Evolutionary conservation across 2,888 invertebrate species (phyloP).

Genomic region (Archips crataeganus): DNA sequence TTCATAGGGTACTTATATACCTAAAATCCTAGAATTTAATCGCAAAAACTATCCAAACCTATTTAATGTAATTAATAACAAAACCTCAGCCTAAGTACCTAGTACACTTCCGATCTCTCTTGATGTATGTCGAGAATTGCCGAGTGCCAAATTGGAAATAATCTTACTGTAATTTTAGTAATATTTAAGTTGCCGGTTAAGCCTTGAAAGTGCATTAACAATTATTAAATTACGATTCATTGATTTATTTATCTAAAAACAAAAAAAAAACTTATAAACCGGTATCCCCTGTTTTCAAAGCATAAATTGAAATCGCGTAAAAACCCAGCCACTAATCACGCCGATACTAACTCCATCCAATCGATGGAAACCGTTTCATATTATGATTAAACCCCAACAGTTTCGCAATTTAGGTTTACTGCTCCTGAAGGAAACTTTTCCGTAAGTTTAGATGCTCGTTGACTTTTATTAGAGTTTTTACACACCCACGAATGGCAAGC

Average conservation of each 20-base stretch:
- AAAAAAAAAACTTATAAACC: background rate
- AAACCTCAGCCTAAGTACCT: too few species aligned
- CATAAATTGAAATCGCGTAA: background rate
- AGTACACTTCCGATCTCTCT: too few species aligned
- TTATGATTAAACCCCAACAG: constrained; percentile 56
- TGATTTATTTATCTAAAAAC: background rate
- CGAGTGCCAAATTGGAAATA: too few species aligned
- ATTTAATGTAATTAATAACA: too few species aligned
- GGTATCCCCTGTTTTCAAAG: background rate
- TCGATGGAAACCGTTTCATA: constrained; percentile 51
- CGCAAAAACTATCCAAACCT: too few species aligned
- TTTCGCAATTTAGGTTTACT: constrained; percentile 57
- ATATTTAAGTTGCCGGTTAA: too few species aligned
- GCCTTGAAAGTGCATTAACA: too few species aligned
- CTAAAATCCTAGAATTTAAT: too few species aligned
- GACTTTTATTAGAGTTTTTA: constrained; percentile 74
- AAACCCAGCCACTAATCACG: constrained; percentile 18
- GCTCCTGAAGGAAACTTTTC: constrained; percentile 50
- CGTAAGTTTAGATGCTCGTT: constrained; percentile 65
- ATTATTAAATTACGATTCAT: too few species aligned
- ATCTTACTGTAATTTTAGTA: too few species aligned
- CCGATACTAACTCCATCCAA: constrained; percentile 19
- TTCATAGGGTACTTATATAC: too few species aligned
- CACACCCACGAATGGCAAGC: constrained; percentile 59
- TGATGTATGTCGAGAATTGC: too few species aligned